These are phyloP conservation scores for Ceyx melanurus DNA, from an alignment of 2,113 vertebrate species.

Conservation along the genomic window DNA sequence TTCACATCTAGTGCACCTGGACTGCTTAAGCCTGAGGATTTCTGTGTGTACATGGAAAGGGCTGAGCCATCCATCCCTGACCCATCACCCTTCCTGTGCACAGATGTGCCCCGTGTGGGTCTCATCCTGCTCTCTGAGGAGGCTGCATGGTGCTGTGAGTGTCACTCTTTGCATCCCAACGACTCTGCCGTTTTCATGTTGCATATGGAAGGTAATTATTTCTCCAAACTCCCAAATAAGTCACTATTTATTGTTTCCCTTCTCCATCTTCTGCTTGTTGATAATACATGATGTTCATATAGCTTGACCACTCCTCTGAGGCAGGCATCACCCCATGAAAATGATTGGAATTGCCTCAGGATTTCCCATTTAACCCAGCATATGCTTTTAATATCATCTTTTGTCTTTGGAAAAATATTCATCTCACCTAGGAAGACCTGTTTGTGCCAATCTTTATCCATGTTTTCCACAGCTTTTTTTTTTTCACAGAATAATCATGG, in stretches of 20 bases:
- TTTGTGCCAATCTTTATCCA: not conserved
- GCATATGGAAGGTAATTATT: not conserved
- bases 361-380: not conserved
- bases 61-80: constrained; percentile 4
- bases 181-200: not conserved
- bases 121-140: not conserved
- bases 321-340: not conserved
- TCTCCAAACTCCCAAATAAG: not conserved
- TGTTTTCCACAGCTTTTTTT: not conserved
- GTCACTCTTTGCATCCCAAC: not conserved
- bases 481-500: no score
- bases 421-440: not conserved
- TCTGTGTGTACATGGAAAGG: not conserved
- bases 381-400: not conserved
- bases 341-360: not conserved
- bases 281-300: not conserved
- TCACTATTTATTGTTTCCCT: not conserved
- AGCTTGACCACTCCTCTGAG: not conserved
- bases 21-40: not conserved
- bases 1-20: not conserved
- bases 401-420: not conserved
- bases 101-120: not conserved
- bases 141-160: not conserved
- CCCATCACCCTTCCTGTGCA: not conserved
- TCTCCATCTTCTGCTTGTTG: not conserved